A percentile compares a stretch with the other conserved stretches of the same genome.
These are phyloP conservation scores for Eurytoma californica DNA, from an alignment of 2,888 invertebrate genomes.

Conservation along the genomic window DNA sequence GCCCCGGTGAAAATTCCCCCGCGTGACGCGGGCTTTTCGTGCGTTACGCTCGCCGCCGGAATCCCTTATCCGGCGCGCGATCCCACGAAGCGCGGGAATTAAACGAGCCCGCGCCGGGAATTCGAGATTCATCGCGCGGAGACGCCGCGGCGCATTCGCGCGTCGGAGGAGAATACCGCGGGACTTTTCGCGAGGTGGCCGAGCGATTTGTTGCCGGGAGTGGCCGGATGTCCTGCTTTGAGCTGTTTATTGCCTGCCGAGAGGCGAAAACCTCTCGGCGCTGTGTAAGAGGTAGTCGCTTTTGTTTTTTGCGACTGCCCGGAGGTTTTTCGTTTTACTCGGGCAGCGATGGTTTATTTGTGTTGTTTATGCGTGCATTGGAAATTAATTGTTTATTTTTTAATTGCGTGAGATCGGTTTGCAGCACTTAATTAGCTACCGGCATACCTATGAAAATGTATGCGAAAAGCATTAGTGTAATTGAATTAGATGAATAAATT, in stretches of 20 bases:
- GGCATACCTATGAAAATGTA: neutral
- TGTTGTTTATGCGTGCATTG: neutral
- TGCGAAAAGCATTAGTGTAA: neutral
- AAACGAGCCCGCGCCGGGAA: conserved; percentile 41
- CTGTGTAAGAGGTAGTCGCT: neutral
- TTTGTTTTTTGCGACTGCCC: too few species aligned
- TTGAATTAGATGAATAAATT: conserved; percentile 15
- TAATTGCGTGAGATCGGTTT: too few species aligned
- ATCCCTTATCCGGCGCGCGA: conserved; percentile 33
- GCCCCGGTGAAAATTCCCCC: conserved; percentile 9
- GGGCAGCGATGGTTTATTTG: neutral
- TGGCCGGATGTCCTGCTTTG: neutral
- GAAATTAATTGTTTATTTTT: neutral
- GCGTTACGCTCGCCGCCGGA: neutral
- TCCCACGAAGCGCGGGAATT: conserved; percentile 19
- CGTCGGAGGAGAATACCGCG: conserved; percentile 23
- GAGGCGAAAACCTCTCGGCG: too few species aligned
- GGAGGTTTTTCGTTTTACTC: neutral
- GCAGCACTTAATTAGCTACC: neutral
- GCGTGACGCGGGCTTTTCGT: neutral
- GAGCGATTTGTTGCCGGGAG: neutral
- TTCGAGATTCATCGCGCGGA: conserved; percentile 42
- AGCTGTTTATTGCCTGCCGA: neutral
- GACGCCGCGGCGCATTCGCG: neutral
- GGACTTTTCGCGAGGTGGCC: conserved; percentile 12